Base-by-base conservation (phyloP, 2,888 invertebrate species). In the Monoplex corrugatus region DNA sequence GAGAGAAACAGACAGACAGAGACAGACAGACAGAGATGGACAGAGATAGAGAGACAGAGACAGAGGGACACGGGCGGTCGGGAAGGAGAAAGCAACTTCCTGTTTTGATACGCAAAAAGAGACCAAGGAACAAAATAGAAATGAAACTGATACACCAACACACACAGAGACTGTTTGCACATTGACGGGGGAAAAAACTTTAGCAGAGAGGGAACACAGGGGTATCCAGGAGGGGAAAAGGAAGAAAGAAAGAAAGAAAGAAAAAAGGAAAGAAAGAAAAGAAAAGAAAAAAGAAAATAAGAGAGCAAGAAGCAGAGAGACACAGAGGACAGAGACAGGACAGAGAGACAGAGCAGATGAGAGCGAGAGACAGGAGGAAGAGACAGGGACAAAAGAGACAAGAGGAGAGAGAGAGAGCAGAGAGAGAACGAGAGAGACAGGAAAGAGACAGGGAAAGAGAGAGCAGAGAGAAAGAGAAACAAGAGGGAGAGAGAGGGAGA, bases 401-500 rank as follows among this genome's bases (percentile, higher is more conserved):
- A 75, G 10, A 10, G 35, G 10, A n/a, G 57, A 45, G 1, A 57
- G 40, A 35, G n/a, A 45, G 19, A 84, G 84, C n/a, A 13, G 50
- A 68, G n/a, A 32, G 75, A 44, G n/a, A 32, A 38, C 63, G 16
- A 57, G 38, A 57, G 85, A 85, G 45, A 45, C 16, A 35, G 85
- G 45, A 35, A 57, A 19, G 68, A 38, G 16, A 63, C 68, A 3
- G 43, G 28, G 10, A 43, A 10, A 57, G 6, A 38, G n/a, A 44
- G 35, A 50, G 50, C n/a, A 45, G 35, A 80, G 63, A 80, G 78
- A 78, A 38, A 45, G 80, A 45, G 50, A 80, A n/a, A 63, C 3
- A 63, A 38, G 57, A 23, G 45, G 50, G 35, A 35, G 57, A 57
- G 50, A 45, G 19, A 80, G 87, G 38, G 50, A 78, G 50, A 78